These are phyloP conservation scores for Amphiprion ocellaris DNA, from an alignment of 2,113 vertebrate species.

Conservation along the genomic window DNA sequence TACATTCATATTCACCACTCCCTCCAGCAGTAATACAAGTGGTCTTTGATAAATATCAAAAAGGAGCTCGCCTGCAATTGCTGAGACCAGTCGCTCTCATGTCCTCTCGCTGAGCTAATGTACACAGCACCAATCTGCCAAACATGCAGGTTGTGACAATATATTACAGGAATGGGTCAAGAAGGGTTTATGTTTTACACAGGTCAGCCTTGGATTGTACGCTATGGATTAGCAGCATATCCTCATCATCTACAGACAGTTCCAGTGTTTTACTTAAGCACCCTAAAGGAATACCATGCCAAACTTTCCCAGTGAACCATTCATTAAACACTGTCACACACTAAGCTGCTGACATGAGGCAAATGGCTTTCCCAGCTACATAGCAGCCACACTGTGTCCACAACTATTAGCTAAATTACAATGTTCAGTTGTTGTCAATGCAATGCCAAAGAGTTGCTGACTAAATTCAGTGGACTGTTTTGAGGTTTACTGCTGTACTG, in stretches of 20 bases:
- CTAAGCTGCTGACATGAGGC: background rate
- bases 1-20: slow-evolving; percentile 14
- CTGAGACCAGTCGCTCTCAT: slow-evolving; percentile 21
- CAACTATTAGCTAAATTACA: slow-evolving; percentile 1
- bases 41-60: slow-evolving; percentile 48
- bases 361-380: slow-evolving; percentile 6
- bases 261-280: slow-evolving; percentile 31
- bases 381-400: background rate
- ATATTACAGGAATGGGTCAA: too few relatives aligned
- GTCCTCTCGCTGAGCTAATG: slow-evolving; percentile 9
- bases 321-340: slow-evolving; percentile 7
- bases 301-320: background rate
- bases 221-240: too few relatives aligned
- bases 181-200: background rate
- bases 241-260: background rate
- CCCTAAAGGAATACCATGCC: background rate
- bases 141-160: background rate
- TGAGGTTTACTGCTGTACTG: too few relatives aligned
- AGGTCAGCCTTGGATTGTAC: too few relatives aligned
- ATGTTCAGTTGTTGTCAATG: background rate
- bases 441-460: background rate
- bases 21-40: slow-evolving; percentile 25
- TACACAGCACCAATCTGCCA: slow-evolving; percentile 1
- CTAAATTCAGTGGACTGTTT: background rate
- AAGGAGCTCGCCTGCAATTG: slow-evolving; percentile 28